Percentiles rank a stretch among this genome's conserved stretches.
Evolutionary conservation across 37 sponge, comb jelly and placozoan genomes (phyloP).

Genomic region (Chondrilla cf. caribensis): DNA sequence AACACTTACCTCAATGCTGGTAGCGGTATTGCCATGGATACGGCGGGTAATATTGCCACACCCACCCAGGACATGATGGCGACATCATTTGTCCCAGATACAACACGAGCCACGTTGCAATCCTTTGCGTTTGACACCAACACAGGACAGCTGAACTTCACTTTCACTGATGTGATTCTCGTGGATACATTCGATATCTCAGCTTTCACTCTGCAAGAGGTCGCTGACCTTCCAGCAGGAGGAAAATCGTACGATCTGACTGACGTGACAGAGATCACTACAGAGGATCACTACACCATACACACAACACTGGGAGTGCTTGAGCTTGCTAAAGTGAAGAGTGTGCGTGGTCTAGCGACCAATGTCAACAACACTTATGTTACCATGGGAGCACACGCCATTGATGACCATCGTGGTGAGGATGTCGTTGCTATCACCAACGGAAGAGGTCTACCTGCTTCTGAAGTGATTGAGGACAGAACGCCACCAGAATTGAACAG

Average conservation of each 20-base stretch:
- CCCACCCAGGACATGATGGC: constrained; percentile 18
- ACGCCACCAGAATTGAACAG: constrained; percentile 62
- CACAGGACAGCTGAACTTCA: constrained; percentile 74
- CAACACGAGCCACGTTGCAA: constrained; percentile 43
- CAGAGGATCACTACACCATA: constrained; percentile 61
- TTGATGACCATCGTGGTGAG: constrained; percentile 63
- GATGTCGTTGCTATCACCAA: constrained; percentile 86
- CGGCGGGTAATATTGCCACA: constrained; percentile 35
- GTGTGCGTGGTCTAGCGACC: constrained; percentile 54
- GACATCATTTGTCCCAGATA: constrained; percentile 40
- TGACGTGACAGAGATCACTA: constrained; percentile 15
- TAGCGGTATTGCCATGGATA: constrained; percentile 38
- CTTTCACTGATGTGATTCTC: constrained; percentile 81
- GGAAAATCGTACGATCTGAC: constrained; percentile 42
- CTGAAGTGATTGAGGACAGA: constrained; percentile 53
- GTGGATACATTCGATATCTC: constrained; percentile 60
- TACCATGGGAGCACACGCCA: constrained; percentile 69
- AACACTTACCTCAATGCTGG: constrained; percentile 44
- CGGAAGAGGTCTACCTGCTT: constrained; percentile 66
- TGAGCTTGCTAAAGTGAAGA: constrained; percentile 71
- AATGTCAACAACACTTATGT: constrained; percentile 78
- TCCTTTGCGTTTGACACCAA: constrained; percentile 75
- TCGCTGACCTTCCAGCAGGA: constrained; percentile 6
- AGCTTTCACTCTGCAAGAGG: constrained; percentile 78
- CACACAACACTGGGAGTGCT: constrained; percentile 39